Conservation (phyloP, 2,797 vertebrate species). For the Meriones psammophilus region DNA sequence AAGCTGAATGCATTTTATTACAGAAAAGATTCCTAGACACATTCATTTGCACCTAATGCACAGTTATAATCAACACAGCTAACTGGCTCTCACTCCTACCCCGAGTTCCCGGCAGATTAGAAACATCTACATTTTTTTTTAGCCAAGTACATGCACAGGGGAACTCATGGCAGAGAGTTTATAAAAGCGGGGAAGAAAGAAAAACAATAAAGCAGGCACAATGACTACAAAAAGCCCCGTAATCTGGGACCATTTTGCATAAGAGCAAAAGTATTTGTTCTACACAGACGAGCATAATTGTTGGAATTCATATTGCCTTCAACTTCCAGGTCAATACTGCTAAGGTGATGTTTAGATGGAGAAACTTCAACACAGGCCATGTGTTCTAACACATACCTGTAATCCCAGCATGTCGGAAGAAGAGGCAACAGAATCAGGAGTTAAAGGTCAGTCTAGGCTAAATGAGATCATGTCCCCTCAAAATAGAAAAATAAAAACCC, state of each 20-base stretch:
- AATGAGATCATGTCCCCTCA: background rate
- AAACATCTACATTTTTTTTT: conserved; percentile 37
- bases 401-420: background rate
- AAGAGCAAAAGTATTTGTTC: conserved; percentile 35
- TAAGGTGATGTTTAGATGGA: conserved; percentile 37
- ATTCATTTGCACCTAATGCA: conserved; percentile 63
- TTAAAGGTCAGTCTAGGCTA: background rate
- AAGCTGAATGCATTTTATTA: conserved; percentile 40
- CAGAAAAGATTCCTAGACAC: conserved; percentile 39
- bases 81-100: conserved; percentile 30
- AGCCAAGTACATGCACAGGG: background rate
- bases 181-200: background rate
- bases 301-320: conserved; percentile 61
- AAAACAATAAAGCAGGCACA: conserved; percentile 43
- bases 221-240: background rate
- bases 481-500: background rate
- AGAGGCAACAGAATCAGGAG: background rate
- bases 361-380: background rate
- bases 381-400: background rate
- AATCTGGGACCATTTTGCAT: background rate
- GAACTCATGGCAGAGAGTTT: background rate
- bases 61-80: conserved; percentile 37
- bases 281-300: conserved; percentile 21
- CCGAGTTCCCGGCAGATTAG: conserved; percentile 47
- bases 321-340: conserved; percentile 55